Evolutionary conservation across 1,140 invertebrate species (phyloP), one percentile per base, ranked within the genome.

Genomic region (Copidosoma floridanum): DNA sequence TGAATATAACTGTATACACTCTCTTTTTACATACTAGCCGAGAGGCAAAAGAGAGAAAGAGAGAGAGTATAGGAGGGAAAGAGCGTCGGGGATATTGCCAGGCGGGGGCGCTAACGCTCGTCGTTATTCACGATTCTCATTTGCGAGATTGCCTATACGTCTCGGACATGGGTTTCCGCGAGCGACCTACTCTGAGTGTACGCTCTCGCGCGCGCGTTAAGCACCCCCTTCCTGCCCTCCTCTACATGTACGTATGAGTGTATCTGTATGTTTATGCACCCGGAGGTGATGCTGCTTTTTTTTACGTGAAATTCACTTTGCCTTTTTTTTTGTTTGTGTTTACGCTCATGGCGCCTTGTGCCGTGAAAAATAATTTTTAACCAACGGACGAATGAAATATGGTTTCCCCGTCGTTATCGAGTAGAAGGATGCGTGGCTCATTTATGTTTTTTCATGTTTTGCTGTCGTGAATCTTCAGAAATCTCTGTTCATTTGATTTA

Each of bases 61-160:
- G 52, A 38, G 24, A 38, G 29, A 48, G 20, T n/a, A 24, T 26
- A 18, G 7, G 50, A 16, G 21, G 26, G 29, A 24, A n/a, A 40
- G 65, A 66, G 64, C 62, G 53, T 57, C 62, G 55, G 65, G 58
- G 63, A 67, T 67, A 72, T 67, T 69, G 60, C 65, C n/a, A n/a
- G 64, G 63, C 65, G 68, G 70, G 75, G 75, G 72, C 73, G 73
- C 73, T 78, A 78, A 78, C 76, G 75, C 69, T 66, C 66, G 60
- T 70, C 75, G 75, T 77, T 77, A 79, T 69, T 77, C 76, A 76
- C 75, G 75, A 76, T 77, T 79, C 76, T 78, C 75, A 77, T 77
- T 77, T 77, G 71, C 76, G 77, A 78, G 74, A 78, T 78, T 78
- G 76, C 75, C 75, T 77, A 77, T 78, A 78, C 70, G 72, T 78